A percentile compares a stretch with the other conserved stretches of the same genome.
Evolutionary conservation across 1,140 invertebrate species (phyloP).

Genomic region (Megalonaias nervosa): DNA sequence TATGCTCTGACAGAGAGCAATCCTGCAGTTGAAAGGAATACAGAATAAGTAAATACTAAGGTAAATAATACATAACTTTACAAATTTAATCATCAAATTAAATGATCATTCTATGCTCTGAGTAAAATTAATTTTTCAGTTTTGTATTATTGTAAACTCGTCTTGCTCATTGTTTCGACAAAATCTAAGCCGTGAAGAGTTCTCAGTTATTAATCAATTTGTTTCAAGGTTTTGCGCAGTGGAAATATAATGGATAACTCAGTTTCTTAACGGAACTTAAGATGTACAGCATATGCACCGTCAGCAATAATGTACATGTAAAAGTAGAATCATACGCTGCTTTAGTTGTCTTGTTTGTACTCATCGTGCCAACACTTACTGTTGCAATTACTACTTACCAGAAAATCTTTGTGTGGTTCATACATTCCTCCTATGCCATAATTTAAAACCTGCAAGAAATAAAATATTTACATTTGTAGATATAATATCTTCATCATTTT

Average conservation of each 20-base stretch:
- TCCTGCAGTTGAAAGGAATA: too few species aligned
- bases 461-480: neutral
- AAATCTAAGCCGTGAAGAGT: too few species aligned
- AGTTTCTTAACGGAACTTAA: neutral
- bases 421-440: conserved; percentile 98
- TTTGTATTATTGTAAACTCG: too few species aligned
- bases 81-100: too few species aligned
- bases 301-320: neutral
- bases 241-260: neutral
- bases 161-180: too few species aligned
- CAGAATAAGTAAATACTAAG: too few species aligned
- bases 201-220: too few species aligned
- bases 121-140: too few species aligned
- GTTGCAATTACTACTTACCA: conserved; percentile 65
- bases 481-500: neutral
- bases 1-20: too few species aligned
- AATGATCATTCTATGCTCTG: too few species aligned
- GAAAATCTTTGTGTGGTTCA: conserved; percentile 93
- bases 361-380: neutral
- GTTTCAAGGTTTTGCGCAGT: neutral
- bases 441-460: conserved; percentile 86
- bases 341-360: neutral
- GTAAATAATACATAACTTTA: too few species aligned
- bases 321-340: neutral
- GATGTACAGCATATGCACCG: neutral